A percentile compares a stretch with the other conserved stretches of the same genome.
Conservation (phyloP, 2,113 vertebrate genomes). For the Beaufortia kweichowensis region DNA sequence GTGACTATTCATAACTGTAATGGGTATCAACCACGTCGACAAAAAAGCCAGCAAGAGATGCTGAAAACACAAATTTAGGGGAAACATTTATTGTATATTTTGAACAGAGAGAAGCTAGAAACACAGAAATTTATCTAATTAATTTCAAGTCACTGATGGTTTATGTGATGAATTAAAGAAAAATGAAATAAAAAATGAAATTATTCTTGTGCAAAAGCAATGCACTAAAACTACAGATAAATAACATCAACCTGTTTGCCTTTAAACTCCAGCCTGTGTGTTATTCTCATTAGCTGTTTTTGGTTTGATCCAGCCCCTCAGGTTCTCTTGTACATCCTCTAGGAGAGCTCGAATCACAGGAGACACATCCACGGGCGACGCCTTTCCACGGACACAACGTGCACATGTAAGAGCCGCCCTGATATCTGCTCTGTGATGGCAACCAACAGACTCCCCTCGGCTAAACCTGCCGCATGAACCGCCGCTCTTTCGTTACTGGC, state of each 20-base stretch:
- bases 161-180: no score
- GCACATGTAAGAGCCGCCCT: slow-evolving; percentile 9
- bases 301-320: slow-evolving; percentile 37
- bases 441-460: slow-evolving; percentile 13
- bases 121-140: no score
- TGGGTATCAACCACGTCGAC: slow-evolving; percentile 48
- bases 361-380: slow-evolving; percentile 41
- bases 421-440: slow-evolving; percentile 30
- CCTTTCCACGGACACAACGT: background rate
- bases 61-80: slow-evolving; percentile 26
- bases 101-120: background rate
- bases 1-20: slow-evolving; percentile 48
- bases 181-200: no score
- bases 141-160: no score
- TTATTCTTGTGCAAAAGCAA: no score
- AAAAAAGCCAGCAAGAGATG: slow-evolving; percentile 11
- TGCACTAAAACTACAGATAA: no score
- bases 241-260: no score
- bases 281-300: slow-evolving; percentile 35
- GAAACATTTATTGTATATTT: background rate
- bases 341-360: slow-evolving; percentile 15
- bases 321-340: slow-evolving; percentile 15
- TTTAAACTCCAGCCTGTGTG: no score
- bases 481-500: background rate
- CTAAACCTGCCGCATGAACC: background rate